Conservation (phyloP, 2,888 invertebrate genomes). For the Amblyjoppa fuscipennis region DNA sequence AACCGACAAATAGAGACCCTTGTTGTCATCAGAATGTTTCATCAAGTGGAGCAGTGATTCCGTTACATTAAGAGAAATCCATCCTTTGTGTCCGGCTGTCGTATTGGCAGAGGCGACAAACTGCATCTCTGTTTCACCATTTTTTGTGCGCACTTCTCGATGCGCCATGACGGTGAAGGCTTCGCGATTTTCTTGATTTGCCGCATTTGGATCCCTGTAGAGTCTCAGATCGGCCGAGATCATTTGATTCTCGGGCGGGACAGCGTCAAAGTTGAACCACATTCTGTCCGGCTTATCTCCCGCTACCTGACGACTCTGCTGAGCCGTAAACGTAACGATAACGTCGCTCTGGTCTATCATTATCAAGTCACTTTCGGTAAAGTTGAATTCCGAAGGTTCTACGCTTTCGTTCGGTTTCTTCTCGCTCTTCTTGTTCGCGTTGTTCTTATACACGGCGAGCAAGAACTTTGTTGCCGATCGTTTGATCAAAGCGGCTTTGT, state of each 20-base stretch:
- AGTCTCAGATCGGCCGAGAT: slow-evolving; percentile 94
- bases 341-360: slow-evolving; percentile 95
- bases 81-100: slow-evolving; percentile 91
- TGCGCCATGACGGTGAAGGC: slow-evolving; percentile 88
- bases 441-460: slow-evolving; percentile 92
- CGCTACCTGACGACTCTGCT: slow-evolving; percentile 89
- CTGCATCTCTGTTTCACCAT: slow-evolving; percentile 89
- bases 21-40: slow-evolving; percentile 90
- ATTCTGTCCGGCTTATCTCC: slow-evolving; percentile 92
- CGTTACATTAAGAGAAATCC: slow-evolving; percentile 94
- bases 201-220: slow-evolving; percentile 88
- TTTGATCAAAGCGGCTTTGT: slow-evolving; percentile 79
- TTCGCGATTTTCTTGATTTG: slow-evolving; percentile 83
- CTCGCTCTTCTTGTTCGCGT: slow-evolving; percentile 87
- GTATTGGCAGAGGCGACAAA: slow-evolving; percentile 90
- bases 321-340: slow-evolving; percentile 92
- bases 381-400: slow-evolving; percentile 86
- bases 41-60: slow-evolving; percentile 91
- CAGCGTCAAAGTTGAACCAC: slow-evolving; percentile 95
- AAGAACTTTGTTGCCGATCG: slow-evolving; percentile 94
- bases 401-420: slow-evolving; percentile 80
- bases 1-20: slow-evolving; percentile 92
- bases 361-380: slow-evolving; percentile 90
- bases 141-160: slow-evolving; percentile 87
- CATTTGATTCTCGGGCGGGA: slow-evolving; percentile 92